Base-by-base conservation (phyloP, 2,888 invertebrate genomes). In the Dryomyza anilis region DNA sequence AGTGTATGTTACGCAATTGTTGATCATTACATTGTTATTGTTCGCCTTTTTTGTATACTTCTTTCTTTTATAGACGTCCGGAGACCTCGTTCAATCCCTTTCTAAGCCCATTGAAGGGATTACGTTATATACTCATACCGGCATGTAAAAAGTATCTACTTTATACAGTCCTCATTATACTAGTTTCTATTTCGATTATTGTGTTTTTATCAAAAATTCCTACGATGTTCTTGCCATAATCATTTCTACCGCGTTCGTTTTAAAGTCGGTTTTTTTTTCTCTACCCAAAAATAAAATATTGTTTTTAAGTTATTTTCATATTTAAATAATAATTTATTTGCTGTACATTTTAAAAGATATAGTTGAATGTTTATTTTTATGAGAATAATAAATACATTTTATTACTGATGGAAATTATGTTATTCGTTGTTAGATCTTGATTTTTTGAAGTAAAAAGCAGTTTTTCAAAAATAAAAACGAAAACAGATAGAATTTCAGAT, bases 31-130 rank as follows among this genome's bases (percentile, higher is more conserved):
- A 25, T 33, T 43, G 12, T 19, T 14, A 27, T 25, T 10, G 21
- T 30, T 46, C 12, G n/a, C 27, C 2, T 30, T 16, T 23, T 57
- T 33, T 30, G 7, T 10, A 12, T 52, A 45, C 25, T 39, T 23
- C 3, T 50, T 29, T 12, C 68, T 21, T 63, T 71, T 84, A 53
- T 77, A 89, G 89, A 6, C 87, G 89, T 3, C 88, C 89, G 0
- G 86, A 87, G 64, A 86, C 87, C 7, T 88, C 89, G 1, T 89
- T 88, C 72, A 86, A 86, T 65, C 88, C 87, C 82, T 84, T 87
- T 65, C 83, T 80, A 59, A 86, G 86, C 78, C 88, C 88, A 1
- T 79, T 86, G 72, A 86, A 85, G 75, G 83, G 86, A 3, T 52
- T 84, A 6, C 82, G 80, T 63, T 78, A 77, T 60, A 77, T 85